Conservation (phyloP, 2,888 invertebrate genomes). For the Eristalis pertinax region DNA sequence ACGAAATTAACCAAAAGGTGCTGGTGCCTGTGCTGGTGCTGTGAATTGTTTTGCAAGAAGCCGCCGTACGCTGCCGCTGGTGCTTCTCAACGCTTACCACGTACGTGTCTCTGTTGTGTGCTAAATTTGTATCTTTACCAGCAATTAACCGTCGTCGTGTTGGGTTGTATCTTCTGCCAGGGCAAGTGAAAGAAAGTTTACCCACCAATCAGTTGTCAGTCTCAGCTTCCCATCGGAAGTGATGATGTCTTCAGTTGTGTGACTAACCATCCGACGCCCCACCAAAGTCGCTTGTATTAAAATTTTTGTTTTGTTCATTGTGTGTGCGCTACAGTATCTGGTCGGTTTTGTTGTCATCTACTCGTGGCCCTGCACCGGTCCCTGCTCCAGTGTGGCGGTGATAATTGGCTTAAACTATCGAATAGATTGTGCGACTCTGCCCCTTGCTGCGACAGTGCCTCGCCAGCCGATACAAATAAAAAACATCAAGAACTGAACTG, state of each 20-base stretch:
- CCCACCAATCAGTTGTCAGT: neutral
- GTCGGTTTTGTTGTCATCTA: too few relatives aligned
- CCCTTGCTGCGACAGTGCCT: too few relatives aligned
- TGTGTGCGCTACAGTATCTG: conserved; percentile 5
- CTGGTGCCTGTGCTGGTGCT: neutral
- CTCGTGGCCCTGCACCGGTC: neutral
- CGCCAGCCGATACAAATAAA: too few relatives aligned
- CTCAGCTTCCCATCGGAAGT: conserved; percentile 29
- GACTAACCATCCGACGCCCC: neutral
- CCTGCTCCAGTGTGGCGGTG: conserved; percentile 2
- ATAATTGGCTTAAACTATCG: conserved; percentile 57
- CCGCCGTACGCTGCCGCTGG: neutral
- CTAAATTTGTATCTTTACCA: neutral
- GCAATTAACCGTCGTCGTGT: neutral
- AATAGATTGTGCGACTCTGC: conserved; percentile 32
- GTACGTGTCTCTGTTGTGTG: neutral
- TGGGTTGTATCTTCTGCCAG: conserved; percentile 1
- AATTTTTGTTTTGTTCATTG: neutral
- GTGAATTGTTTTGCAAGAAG: neutral
- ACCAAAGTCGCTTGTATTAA: neutral
- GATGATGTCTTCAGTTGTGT: conserved; percentile 11
- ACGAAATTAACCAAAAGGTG: conserved; percentile 35
- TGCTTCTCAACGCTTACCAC: neutral
- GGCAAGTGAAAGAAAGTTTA: conserved; percentile 40
- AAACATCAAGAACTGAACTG: too few relatives aligned